Evolutionary conservation across 2,888 invertebrate species (phyloP).

Genomic region (Euplexia lucipara): DNA sequence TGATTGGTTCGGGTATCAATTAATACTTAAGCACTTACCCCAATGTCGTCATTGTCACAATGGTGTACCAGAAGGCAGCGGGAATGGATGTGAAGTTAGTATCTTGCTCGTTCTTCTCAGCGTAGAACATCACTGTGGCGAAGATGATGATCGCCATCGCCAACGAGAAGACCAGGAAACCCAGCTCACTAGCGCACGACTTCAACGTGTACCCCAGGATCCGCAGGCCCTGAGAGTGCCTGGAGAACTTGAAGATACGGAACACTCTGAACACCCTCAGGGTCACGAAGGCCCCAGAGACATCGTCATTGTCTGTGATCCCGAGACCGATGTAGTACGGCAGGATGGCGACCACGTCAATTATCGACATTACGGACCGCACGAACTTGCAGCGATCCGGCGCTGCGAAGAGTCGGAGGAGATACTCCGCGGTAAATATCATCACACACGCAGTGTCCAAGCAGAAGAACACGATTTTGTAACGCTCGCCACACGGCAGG

Average conservation of each 20-base stretch:
- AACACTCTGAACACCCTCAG: slow-evolving; percentile 99
- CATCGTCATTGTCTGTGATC: slow-evolving; percentile 99
- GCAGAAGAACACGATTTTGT: slow-evolving; percentile 99
- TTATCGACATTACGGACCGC: slow-evolving; percentile 99
- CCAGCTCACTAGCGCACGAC: slow-evolving; percentile 99
- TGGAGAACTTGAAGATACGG: slow-evolving; percentile 99
- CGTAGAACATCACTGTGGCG: slow-evolving; percentile 99
- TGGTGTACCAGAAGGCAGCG: slow-evolving; percentile 99
- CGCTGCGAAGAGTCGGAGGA: slow-evolving; percentile 98
- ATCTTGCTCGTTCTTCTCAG: slow-evolving; percentile 99
- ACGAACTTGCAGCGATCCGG: slow-evolving; percentile 99
- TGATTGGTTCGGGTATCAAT: slow-evolving; percentile 40
- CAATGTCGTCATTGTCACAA: slow-evolving; percentile 99
- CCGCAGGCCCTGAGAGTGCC: slow-evolving; percentile 99
- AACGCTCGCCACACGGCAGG: slow-evolving; percentile 98
- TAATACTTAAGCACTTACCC: slow-evolving; percentile 94
- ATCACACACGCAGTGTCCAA: slow-evolving; percentile 99
- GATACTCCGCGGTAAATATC: slow-evolving; percentile 99
- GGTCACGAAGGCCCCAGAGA: slow-evolving; percentile 99
- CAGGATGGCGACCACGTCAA: slow-evolving; percentile 99
- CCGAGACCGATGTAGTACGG: slow-evolving; percentile 99
- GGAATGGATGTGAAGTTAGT: slow-evolving; percentile 99
- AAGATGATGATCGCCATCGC: slow-evolving; percentile 99
- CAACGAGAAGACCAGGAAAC: slow-evolving; percentile 99
- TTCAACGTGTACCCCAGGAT: slow-evolving; percentile 99